Conservation (phyloP, 2,113 vertebrate species). For the Mungos mungo region DNA sequence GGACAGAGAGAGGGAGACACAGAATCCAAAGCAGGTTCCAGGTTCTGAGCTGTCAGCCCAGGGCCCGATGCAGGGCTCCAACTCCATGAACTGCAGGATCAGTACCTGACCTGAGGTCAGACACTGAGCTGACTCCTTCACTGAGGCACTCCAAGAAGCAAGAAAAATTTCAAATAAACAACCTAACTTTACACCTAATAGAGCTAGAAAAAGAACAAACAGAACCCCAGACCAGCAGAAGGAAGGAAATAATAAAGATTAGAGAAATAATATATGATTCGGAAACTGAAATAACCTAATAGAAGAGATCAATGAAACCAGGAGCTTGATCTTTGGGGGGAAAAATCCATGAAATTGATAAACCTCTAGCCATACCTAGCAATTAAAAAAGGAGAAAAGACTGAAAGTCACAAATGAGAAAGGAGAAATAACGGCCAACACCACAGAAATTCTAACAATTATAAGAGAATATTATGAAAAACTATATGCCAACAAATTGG, state of each 20-base stretch:
- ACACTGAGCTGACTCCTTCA: too few relatives aligned
- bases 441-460: not conserved
- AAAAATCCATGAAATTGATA: not conserved
- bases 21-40: too few relatives aligned
- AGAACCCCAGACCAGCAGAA: not conserved
- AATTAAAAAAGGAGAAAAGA: not conserved
- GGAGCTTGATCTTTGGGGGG: not conserved
- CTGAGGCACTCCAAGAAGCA: not conserved
- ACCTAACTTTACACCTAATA: not conserved
- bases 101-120: too few relatives aligned
- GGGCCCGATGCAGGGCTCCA: too few relatives aligned
- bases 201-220: not conserved
- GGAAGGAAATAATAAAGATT: not conserved
- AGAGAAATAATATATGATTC: not conserved
- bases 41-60: too few relatives aligned
- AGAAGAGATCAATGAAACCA: not conserved
- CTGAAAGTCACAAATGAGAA: not conserved
- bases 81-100: too few relatives aligned
- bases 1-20: too few relatives aligned
- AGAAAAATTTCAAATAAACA: not conserved
- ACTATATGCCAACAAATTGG: not conserved
- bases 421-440: not conserved
- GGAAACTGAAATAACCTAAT: not conserved
- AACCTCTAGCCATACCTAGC: not conserved
- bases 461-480: not conserved